Percentiles rank a stretch among this genome's conserved stretches.
phyloP scores from a whole-genome alignment of 2,797 vertebrate genomes.

The Enteromius viviparus region DNA sequence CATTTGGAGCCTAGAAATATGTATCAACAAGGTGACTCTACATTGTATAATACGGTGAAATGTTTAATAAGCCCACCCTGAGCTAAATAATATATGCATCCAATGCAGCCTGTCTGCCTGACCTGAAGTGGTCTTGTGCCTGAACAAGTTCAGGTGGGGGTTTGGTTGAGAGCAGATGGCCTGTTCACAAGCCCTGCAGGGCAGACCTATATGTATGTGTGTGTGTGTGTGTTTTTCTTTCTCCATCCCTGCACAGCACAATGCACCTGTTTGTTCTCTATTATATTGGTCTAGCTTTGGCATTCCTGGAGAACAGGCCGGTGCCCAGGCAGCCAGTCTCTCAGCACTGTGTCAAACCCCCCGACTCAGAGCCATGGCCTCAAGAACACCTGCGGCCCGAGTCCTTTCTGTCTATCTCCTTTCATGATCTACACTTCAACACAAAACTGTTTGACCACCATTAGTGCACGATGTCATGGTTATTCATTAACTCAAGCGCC shows the following conservation, averaged over 20 bases:
- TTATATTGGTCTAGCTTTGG: slow-evolving; percentile 72
- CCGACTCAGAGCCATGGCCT: slow-evolving; percentile 13
- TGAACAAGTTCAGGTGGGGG: slow-evolving; percentile 51
- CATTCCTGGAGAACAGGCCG: slow-evolving; percentile 71
- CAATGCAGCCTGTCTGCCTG: slow-evolving; percentile 35
- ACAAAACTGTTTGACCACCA: not conserved
- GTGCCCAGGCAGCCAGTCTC: slow-evolving; percentile 56
- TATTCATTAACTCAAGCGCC: slow-evolving; percentile 43
- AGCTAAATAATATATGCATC: not conserved
- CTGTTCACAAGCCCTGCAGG: slow-evolving; percentile 64
- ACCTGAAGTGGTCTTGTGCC: slow-evolving; percentile 26
- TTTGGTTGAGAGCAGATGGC: slow-evolving; percentile 70
- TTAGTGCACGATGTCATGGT: slow-evolving; percentile 20
- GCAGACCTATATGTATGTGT: slow-evolving; percentile 44
- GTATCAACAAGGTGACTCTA: slow-evolving; percentile 29
- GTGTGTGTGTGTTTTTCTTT: slow-evolving; percentile 37
- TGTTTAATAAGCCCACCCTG: slow-evolving; percentile 2
- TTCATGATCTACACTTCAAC: slow-evolving; percentile 26
- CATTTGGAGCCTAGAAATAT: slow-evolving; percentile 25
- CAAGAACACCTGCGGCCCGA: slow-evolving; percentile 44
- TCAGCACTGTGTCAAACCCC: slow-evolving; percentile 50
- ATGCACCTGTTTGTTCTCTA: slow-evolving; percentile 73
- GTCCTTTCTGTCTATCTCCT: slow-evolving; percentile 13
- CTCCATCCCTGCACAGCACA: slow-evolving; percentile 66
- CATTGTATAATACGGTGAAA: not conserved